A percentile compares a stretch with the other conserved stretches of the same genome.
phyloP scores from a whole-genome alignment of 2,888 invertebrate species.

The Hydrotaea diabolus region DNA sequence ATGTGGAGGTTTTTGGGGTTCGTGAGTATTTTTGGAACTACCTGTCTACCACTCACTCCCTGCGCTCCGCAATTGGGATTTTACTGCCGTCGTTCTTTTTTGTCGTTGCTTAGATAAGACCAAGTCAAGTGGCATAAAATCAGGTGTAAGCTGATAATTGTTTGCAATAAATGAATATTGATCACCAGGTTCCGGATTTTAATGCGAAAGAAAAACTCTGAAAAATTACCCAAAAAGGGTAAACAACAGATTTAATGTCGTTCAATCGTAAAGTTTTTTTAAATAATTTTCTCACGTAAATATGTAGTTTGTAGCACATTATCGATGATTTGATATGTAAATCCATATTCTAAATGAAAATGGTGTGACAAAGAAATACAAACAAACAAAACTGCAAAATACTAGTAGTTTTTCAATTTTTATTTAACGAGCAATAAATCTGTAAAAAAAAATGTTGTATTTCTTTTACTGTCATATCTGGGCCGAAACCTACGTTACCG shows the following conservation, averaged over 20 bases:
- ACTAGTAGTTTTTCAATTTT: too few relatives aligned
- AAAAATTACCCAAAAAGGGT: not conserved
- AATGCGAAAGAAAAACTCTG: not conserved
- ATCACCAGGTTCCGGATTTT: not conserved
- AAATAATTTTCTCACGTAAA: too few relatives aligned
- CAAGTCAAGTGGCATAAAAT: slow-evolving; percentile 62
- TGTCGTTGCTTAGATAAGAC: slow-evolving; percentile 41
- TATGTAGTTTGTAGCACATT: too few relatives aligned
- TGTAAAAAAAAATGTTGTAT: too few relatives aligned
- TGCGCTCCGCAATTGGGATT: not conserved
- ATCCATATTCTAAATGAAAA: too few relatives aligned
- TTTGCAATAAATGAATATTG: slow-evolving; percentile 38
- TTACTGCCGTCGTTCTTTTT: slow-evolving; percentile 21
- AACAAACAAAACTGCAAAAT: too few relatives aligned
- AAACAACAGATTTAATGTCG: not conserved
- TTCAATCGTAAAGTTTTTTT: too few relatives aligned
- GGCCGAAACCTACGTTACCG: too few relatives aligned
- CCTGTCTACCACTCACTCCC: slow-evolving; percentile 41
- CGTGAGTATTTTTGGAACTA: slow-evolving; percentile 23
- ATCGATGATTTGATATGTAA: too few relatives aligned
- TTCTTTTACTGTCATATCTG: too few relatives aligned
- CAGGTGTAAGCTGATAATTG: slow-evolving; percentile 57
- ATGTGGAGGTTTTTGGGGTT: not conserved
- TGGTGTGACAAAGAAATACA: too few relatives aligned
- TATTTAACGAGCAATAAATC: too few relatives aligned